Base-by-base conservation (phyloP, 2,113 vertebrate genomes). In the Cnemophilus loriae region DNA sequence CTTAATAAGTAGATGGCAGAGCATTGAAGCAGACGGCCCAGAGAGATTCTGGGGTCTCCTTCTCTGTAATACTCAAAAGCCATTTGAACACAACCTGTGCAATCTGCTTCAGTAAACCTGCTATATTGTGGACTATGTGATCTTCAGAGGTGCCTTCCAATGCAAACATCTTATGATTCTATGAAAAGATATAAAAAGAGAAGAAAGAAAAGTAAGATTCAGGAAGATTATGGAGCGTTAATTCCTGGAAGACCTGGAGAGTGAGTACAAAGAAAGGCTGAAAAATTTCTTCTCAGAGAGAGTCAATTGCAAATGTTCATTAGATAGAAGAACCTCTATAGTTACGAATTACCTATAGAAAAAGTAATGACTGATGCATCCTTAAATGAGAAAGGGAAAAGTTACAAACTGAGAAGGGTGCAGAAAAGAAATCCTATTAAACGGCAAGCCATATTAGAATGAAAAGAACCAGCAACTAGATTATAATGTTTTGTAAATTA, bases 81-180 rank as follows among this genome's bases (percentile, higher is more conserved):
- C 3, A 6, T 20, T 20, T 41, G 47, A 63, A 47, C 11, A 5
- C 16, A 35, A 15, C 16, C 49, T 22, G 6, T 18, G 26, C 26
- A 63, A 30, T 35, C 49, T 70, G 24, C 30, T 63, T 16, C 35
- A 35, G n/a, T 26, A 41, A 87, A 18, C 19, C n/a, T 39, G 10
- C 4, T 55, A 2, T 61, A 26, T 2, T 1, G 1, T 30, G 47
- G 16, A 8, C n/a, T 35, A 3, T 15, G 16, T 15, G 65, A 63
- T 42, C 56, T 24, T 56, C 49, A 79, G 24, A 63, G 20, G 16
- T 41, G n/a, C 14, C 20, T 56, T 49, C 49, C 21, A 71, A 8
- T 18, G 26, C 17, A 44, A 44, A 18, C 14, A 27, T 19, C 20
- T 28, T n/a, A 13, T n/a, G 8, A n/a, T 30, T 41, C 26, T 4